Evolutionary conservation across 1,140 invertebrate genomes (phyloP).

Genomic region (Rhagoletis zephyria): DNA sequence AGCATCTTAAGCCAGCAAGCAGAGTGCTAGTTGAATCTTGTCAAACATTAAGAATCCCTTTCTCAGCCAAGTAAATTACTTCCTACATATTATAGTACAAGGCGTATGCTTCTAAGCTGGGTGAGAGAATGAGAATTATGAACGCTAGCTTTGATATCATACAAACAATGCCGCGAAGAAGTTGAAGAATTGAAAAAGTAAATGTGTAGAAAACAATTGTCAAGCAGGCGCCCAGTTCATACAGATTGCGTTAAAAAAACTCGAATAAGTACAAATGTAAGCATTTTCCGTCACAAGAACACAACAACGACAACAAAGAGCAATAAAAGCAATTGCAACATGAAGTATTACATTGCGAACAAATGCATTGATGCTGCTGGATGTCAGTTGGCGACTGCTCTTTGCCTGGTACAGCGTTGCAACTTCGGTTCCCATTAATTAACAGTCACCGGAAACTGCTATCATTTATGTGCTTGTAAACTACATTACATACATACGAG

Average conservation of each 20-base stretch:
- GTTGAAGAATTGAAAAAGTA: slow-evolving; percentile 23
- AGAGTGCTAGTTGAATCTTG: neutral
- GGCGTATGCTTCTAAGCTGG: neutral
- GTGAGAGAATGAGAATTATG: slow-evolving; percentile 7
- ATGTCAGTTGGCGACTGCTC: neutral
- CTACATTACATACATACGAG: neutral
- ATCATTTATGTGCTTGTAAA: slow-evolving; percentile 39
- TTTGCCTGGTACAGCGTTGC: neutral
- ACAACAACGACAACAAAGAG: slow-evolving; percentile 4
- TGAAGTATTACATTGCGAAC: slow-evolving; percentile 30
- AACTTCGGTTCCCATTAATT: slow-evolving; percentile 40
- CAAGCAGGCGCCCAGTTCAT: neutral
- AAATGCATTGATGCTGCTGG: neutral
- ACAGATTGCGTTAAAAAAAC: neutral
- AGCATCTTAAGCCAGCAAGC: neutral
- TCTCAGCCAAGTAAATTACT: slow-evolving; percentile 17
- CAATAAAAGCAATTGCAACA: slow-evolving; percentile 39
- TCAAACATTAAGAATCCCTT: neutral
- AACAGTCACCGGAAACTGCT: slow-evolving; percentile 37
- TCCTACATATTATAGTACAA: neutral
- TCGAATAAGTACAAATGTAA: neutral
- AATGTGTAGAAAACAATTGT: neutral
- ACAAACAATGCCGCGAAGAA: slow-evolving; percentile 5
- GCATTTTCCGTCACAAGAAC: slow-evolving; percentile 20
- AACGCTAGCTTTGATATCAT: neutral